phyloP scores from a whole-genome alignment of 2,797 vertebrate genomes.

The Anabacerthia variegaticeps region DNA sequence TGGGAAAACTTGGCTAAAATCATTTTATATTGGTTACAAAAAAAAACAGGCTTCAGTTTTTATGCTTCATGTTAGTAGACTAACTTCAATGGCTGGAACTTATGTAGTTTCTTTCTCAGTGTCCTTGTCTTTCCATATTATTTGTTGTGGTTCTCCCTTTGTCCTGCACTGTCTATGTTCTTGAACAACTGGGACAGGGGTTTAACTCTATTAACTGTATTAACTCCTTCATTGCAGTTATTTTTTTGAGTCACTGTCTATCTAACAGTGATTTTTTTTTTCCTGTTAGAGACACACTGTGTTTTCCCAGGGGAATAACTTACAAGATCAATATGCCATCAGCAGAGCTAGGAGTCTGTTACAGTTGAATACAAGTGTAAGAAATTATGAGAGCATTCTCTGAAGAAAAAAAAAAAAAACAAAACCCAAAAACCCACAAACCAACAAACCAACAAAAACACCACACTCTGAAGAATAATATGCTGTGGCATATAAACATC shows the following conservation, averaged over 20 bases:
- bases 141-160: background rate
- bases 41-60: background rate
- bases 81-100: background rate
- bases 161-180: background rate
- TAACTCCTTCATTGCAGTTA: background rate
- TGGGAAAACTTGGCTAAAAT: background rate
- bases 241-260: background rate
- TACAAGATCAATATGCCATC: background rate
- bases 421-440: fast-evolving
- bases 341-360: background rate
- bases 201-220: background rate
- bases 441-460: background rate
- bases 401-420: background rate
- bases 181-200: background rate
- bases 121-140: background rate
- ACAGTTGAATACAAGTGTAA: background rate
- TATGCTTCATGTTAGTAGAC: background rate
- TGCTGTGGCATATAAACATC: background rate
- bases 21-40: background rate
- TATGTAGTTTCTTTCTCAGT: background rate
- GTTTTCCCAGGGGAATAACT: background rate
- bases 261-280: background rate
- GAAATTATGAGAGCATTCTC: background rate
- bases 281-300: background rate
- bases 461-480: background rate